phyloP scores from a whole-genome alignment of 1,140 invertebrate species.

The Brevipalpus yothersi region DNA sequence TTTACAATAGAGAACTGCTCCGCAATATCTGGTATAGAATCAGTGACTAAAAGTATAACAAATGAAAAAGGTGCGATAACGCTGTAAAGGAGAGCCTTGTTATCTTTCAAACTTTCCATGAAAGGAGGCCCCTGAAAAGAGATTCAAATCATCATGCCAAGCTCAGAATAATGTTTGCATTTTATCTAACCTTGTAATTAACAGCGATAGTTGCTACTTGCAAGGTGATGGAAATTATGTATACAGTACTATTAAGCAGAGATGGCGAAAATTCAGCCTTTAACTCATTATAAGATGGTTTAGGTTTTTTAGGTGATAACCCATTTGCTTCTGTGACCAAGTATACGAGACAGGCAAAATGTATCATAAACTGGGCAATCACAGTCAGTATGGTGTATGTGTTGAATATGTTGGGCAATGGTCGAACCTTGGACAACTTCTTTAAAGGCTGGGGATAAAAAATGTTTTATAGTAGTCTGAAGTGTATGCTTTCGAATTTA shows the following conservation, averaged over 20 bases:
- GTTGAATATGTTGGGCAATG: constrained; percentile 97
- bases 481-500: constrained; percentile 19
- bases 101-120: constrained; percentile 84
- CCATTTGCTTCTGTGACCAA: constrained; percentile 46
- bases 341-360: constrained; percentile 73
- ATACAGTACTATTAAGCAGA: constrained; percentile 89
- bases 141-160: constrained; percentile 8
- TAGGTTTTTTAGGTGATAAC: not conserved
- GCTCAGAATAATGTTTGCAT: not conserved
- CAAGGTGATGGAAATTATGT: constrained; percentile 86
- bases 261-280: constrained; percentile 73
- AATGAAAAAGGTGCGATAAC: constrained; percentile 42
- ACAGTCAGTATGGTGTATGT: constrained; percentile 89
- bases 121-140: constrained; percentile 69
- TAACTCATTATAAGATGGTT: constrained; percentile 32
- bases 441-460: constrained; percentile 54
- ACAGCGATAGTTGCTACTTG: constrained; percentile 96
- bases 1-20: constrained; percentile 66
- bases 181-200: constrained; percentile 75
- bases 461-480: not conserved
- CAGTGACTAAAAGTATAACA: constrained; percentile 47
- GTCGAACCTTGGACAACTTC: constrained; percentile 69
- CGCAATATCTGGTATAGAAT: constrained; percentile 46
- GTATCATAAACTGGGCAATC: constrained; percentile 75
- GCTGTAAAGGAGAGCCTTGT: constrained; percentile 74